These are phyloP conservation scores for Tautogolabrus adspersus DNA, from an alignment of 2,113 vertebrate genomes.

Conservation along the genomic window DNA sequence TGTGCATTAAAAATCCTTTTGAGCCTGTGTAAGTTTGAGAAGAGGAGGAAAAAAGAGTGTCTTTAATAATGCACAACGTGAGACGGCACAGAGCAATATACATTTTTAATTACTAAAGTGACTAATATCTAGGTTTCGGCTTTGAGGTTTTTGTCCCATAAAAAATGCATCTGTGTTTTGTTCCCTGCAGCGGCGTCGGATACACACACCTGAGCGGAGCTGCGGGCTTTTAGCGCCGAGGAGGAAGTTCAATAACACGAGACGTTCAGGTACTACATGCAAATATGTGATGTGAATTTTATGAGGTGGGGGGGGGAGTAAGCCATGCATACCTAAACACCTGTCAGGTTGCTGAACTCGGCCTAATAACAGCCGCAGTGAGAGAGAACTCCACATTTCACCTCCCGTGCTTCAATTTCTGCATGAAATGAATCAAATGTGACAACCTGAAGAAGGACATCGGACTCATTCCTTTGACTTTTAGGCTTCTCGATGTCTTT, in stretches of 20 bases:
- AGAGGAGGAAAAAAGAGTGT: conserved; percentile 66
- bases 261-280: conserved; percentile 87
- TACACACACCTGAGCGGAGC: conserved; percentile 79
- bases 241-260: conserved; percentile 56
- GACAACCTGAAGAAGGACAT: conserved; percentile 22
- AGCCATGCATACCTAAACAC: conserved; percentile 49
- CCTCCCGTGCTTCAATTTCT: conserved; percentile 1
- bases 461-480: background rate
- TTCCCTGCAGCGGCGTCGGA: conserved; percentile 88
- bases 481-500: background rate
- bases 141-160: conserved; percentile 99
- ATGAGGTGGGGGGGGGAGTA: conserved; percentile 26
- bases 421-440: conserved; percentile 4
- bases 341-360: conserved; percentile 41
- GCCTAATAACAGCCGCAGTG: conserved; percentile 11
- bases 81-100: conserved; percentile 96
- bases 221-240: conserved; percentile 78
- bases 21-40: conserved; percentile 94
- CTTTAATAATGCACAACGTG: conserved; percentile 98
- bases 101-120: conserved; percentile 99
- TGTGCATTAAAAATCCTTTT: conserved; percentile 99
- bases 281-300: conserved; percentile 58
- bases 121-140: conserved; percentile 99
- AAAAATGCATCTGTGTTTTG: conserved; percentile 97
- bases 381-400: background rate